Conservation (phyloP, 2,797 vertebrate species). For the Coluber constrictor region DNA sequence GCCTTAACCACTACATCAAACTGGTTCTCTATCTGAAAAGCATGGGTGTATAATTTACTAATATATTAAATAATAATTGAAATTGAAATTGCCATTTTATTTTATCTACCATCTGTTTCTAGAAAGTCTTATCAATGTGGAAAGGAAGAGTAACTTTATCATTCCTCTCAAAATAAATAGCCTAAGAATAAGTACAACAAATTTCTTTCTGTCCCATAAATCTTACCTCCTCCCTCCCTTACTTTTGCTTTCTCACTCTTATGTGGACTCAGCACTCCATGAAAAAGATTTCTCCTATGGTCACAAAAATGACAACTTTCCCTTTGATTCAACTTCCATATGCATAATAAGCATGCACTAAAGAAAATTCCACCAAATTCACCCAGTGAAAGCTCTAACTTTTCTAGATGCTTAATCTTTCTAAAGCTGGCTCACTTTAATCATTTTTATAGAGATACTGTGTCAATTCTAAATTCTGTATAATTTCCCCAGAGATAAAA, state of each 20-base stretch:
- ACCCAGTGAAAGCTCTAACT: background rate
- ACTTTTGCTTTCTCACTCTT: background rate
- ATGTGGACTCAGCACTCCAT: background rate
- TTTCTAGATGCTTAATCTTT: background rate
- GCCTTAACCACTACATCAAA: background rate
- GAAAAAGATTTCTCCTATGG: background rate
- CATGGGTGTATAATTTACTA: background rate
- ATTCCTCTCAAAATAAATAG: background rate
- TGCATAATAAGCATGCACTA: background rate
- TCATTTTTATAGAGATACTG: background rate
- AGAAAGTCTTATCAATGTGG: background rate
- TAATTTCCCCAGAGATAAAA: background rate
- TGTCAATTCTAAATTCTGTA: background rate
- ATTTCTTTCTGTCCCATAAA: background rate
- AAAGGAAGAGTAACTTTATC: background rate
- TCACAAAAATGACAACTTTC: background rate
- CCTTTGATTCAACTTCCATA: background rate
- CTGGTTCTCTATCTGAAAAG: background rate
- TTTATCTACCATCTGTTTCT: background rate
- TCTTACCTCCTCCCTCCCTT: background rate
- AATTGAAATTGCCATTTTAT: background rate
- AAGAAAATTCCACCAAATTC: background rate
- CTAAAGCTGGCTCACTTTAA: background rate
- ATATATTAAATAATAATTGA: background rate
- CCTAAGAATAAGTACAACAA: background rate